Evolutionary conservation across 2,797 vertebrate species (phyloP), one percentile per base, ranked within the genome.

Genomic region (Sebastes kiyomatsui): DNA sequence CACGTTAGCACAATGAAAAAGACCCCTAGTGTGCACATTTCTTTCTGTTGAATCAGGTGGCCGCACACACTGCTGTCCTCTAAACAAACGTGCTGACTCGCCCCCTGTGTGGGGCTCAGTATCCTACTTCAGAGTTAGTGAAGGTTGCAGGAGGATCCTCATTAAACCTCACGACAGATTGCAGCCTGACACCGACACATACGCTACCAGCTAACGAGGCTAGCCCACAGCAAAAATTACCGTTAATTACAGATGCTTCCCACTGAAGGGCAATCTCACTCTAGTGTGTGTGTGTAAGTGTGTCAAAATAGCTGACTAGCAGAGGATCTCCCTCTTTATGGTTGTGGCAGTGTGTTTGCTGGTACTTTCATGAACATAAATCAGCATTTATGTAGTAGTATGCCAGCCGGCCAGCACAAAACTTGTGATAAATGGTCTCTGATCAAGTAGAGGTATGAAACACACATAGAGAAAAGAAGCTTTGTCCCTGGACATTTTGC

Each of bases 131-230:
- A 55, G 62, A 80, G 69, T 66, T 30, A 42, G 54, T 55, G 83
- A 72, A 75, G 62, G 72, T 38, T 88, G 88, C 84, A 82, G 80
- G 71, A 90, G 80, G 62, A 87, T 80, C 70, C 94, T 94, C 90
- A 95, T 96, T 96, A 96, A 91, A 86, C 83, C 77, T 77, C 68
- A 67, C 65, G 81, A 95, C 95, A 96, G 94, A 94, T 94, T 96
- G 95, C 83, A 79, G 77, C 84, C 88, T 79, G 82, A 91, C 91
- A 92, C 73, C 85, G 76, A 13, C 87, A 93, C 95, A 96, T 94
- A 96, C 94, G 95, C 84, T 93, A 93, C 89, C 77, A 84, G 88
- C 94, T 96, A 95, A 95, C 88, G 90, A 95, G 94, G 83, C 83
- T 82, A 81, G 90, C 95, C 91, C 80, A 77, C 70, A 92, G 96